Conservation (phyloP, 2,888 invertebrate species). For the Helleia helle region DNA sequence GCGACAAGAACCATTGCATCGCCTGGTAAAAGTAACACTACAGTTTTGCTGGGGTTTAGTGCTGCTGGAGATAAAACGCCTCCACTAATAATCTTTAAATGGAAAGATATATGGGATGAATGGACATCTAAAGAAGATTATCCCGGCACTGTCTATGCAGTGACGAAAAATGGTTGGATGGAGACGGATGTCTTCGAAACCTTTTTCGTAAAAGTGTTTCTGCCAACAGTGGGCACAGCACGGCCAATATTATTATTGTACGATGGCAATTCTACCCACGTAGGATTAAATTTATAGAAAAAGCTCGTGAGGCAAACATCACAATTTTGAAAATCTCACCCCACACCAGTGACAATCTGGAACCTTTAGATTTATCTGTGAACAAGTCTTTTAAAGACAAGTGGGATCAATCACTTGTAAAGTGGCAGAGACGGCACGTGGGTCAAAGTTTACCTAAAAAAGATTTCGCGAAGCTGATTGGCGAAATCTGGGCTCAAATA, state of each 20-base stretch:
- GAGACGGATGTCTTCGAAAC: background rate
- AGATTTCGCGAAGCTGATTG: too few species aligned
- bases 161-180: background rate
- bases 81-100: too few species aligned
- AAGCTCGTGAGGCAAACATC: too few species aligned
- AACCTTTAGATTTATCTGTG: background rate
- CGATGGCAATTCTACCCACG: too few species aligned
- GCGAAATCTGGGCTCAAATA: too few species aligned
- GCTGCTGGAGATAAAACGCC: too few species aligned
- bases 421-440: background rate
- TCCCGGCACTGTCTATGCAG: background rate
- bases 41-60: background rate
- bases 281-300: too few species aligned
- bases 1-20: background rate
- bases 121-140: background rate
- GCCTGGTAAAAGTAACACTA: background rate
- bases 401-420: background rate
- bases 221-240: background rate
- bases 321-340: too few species aligned
- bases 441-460: too few species aligned
- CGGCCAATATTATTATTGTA: background rate
- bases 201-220: background rate
- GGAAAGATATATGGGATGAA: background rate
- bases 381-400: background rate
- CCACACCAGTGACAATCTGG: too few species aligned